Evolutionary conservation across 1,140 invertebrate species (phyloP).

Genomic region (Hesperophylax magnus): DNA sequence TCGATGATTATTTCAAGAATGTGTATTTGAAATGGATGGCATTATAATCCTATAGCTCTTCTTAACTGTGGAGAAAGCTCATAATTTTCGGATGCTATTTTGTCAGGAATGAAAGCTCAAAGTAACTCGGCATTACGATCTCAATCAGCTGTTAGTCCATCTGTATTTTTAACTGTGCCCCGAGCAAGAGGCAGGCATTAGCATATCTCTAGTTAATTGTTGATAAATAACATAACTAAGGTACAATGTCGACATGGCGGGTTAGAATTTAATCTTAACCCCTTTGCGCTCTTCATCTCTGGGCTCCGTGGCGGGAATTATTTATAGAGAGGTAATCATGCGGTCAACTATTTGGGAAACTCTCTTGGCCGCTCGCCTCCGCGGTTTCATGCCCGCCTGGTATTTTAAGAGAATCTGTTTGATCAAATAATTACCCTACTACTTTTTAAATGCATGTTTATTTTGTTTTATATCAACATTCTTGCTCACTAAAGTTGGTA

Average conservation of each 20-base stretch:
- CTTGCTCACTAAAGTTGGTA: neutral
- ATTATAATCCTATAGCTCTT: no score
- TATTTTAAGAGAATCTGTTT: constrained; percentile 27
- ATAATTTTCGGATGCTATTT: no score
- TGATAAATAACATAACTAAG: constrained; percentile 10
- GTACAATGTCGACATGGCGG: constrained; percentile 8
- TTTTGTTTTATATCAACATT: neutral
- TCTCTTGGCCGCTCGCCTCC: constrained; percentile 24
- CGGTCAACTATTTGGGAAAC: constrained; percentile 30
- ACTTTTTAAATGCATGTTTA: constrained; percentile 6
- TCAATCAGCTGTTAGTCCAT: constrained; percentile 5
- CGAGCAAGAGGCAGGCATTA: neutral
- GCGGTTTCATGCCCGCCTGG: constrained; percentile 18
- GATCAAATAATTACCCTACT: neutral
- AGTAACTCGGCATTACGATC: no score
- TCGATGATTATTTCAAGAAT: no score
- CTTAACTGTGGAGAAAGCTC: no score
- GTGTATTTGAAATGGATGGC: no score
- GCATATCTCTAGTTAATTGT: constrained; percentile 9
- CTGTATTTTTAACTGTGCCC: neutral
- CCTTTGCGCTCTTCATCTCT: neutral
- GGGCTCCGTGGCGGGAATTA: constrained; percentile 3
- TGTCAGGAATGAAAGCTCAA: no score
- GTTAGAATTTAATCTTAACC: constrained; percentile 8
- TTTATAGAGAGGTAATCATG: constrained; percentile 33